These are phyloP conservation scores for Kryptolebias marmoratus DNA, from an alignment of 2,113 vertebrate genomes.

Conservation along the genomic window DNA sequence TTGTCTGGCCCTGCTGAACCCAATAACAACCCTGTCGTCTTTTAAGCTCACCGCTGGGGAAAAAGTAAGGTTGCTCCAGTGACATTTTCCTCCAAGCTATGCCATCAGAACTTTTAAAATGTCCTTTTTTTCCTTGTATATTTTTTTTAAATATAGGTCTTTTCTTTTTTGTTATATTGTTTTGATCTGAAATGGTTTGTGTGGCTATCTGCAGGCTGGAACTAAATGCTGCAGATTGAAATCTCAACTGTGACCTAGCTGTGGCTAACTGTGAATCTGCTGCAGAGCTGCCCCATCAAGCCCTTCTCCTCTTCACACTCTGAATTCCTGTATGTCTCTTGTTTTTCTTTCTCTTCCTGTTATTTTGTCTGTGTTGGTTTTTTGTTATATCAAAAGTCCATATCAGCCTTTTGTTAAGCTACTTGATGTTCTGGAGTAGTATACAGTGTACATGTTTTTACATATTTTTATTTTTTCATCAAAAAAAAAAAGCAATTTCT, in stretches of 20 bases:
- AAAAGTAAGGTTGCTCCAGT: conserved; percentile 73
- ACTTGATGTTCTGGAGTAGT: conserved; percentile 52
- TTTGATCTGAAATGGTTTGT: conserved; percentile 71
- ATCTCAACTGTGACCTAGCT: conserved; percentile 83
- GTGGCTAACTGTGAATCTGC: conserved; percentile 85
- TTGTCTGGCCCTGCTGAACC: conserved; percentile 62
- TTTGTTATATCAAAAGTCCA: conserved; percentile 55
- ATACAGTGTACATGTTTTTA: conserved; percentile 55
- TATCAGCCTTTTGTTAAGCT: conserved; percentile 72
- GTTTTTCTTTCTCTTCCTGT: conserved; percentile 44
- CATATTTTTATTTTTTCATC: background rate
- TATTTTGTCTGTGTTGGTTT: conserved; percentile 33
- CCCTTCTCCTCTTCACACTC: conserved; percentile 62
- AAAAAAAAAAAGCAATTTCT: background rate
- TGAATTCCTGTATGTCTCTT: conserved; percentile 47
- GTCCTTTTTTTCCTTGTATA: conserved; percentile 38
- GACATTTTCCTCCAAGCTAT: conserved; percentile 77
- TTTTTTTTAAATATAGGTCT: conserved; percentile 17
- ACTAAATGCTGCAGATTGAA: conserved; percentile 81
- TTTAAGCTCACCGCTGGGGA: conserved; percentile 61
- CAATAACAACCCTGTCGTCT: conserved; percentile 61
- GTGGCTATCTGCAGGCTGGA: conserved; percentile 76
- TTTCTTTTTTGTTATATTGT: conserved; percentile 55
- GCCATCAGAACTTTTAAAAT: conserved; percentile 73
- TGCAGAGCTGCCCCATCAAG: conserved; percentile 78